Percentiles rank a stretch among this genome's conserved stretches.
Evolutionary conservation across 1,140 invertebrate genomes (phyloP).

Genomic region (Scaptomyza hsui): DNA sequence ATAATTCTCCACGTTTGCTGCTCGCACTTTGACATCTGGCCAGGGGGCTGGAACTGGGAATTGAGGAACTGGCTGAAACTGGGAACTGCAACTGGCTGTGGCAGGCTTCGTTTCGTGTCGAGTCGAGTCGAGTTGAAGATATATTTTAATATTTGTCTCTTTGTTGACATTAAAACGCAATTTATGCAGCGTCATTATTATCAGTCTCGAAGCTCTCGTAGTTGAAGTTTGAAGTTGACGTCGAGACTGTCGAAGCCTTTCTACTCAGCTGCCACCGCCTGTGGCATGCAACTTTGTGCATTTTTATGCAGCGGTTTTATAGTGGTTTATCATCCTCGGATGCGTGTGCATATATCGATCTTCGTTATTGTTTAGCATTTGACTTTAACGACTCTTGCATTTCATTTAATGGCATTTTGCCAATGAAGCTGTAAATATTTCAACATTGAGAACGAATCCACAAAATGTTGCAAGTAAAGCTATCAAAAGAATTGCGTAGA

Average conservation of each 20-base stretch:
- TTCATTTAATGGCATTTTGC: conserved; percentile 31
- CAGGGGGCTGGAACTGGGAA: conserved; percentile 9
- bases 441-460: background rate
- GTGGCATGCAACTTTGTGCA: conserved; percentile 48
- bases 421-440: background rate
- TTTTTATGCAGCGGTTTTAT: conserved; percentile 64
- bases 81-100: background rate
- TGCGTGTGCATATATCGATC: conserved; percentile 30
- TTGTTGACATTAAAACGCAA: conserved; percentile 82
- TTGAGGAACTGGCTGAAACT: background rate
- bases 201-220: conserved; percentile 39
- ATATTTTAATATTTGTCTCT: conserved; percentile 81
- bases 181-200: conserved; percentile 81
- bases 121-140: conserved; percentile 33
- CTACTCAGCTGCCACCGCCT: background rate
- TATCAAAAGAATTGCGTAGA: too few relatives aligned
- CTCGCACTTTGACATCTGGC: conserved; percentile 79
- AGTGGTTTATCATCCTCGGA: conserved; percentile 47
- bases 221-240: conserved; percentile 17
- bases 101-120: conserved; percentile 4
- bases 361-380: conserved; percentile 24
- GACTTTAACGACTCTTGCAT: conserved; percentile 40
- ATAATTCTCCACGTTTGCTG: conserved; percentile 78
- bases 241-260: conserved; percentile 3
- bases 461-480: background rate